Evolutionary conservation across 2,113 vertebrate genomes (phyloP), one percentile per base, ranked within the genome.

Genomic region (Bagarius yarrelli): DNA sequence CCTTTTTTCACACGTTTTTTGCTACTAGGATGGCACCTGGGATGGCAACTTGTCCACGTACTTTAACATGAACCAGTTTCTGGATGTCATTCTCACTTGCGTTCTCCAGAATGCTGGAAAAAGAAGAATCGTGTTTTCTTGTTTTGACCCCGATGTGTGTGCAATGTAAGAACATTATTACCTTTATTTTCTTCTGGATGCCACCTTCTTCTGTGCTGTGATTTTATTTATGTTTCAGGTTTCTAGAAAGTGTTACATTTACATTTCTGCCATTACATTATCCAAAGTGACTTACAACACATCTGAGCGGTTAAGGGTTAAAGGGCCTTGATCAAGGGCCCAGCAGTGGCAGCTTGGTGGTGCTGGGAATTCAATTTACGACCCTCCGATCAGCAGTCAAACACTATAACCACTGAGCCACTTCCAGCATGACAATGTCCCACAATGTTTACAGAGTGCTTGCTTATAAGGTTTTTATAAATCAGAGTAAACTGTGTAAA

Each of bases 51-150:
- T 99, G 55, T 97, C 96, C 2, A 89, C 93, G 70, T 99, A 98
- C 84, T 98, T 98, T 91, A 96, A 99, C 89, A 99, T 98, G 97
- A 99, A 99, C 81, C 69, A 91, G 32, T 99, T 93, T 86, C 88
- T 99, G 78, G 98, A 99, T 90, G 94, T 96, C 71, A 88, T 99
- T 86, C 90, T 99, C 85, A 95, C 95, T 84, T 98, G 96, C 15
- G 92, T 96, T 81, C 90, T 97, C 85, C 90, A 95, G 88, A 95
- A 94, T 85, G 96, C 95, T 80, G 95, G 95, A 72, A 90, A 83
- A 4, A 94, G 98, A 79, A 95, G 95, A 80, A 94, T 99, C 57
- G 90, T 99, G 9, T 99, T 98, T 92, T 99, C 98, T 83, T 98
- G 94, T 79, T 99, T 99, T 85, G 94, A 98, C 89, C 95, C 97